A percentile compares a stretch with the other conserved stretches of the same genome.
phyloP scores from a whole-genome alignment of 2,888 invertebrate species.

The Dastarcus helophoroides region DNA sequence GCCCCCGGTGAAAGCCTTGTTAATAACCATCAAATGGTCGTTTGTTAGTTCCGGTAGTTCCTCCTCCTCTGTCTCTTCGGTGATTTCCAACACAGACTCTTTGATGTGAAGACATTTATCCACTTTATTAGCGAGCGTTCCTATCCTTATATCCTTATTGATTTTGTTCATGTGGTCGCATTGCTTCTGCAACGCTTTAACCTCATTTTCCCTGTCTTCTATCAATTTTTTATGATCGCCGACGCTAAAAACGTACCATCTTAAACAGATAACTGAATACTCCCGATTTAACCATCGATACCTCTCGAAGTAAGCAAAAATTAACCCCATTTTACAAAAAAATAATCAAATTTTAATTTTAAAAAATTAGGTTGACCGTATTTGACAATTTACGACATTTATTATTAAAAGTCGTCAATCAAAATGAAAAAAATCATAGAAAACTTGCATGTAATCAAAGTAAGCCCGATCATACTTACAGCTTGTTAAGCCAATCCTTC shows the following conservation, averaged over 20 bases:
- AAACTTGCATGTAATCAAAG: not conserved
- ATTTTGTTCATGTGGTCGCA: constrained; percentile 25
- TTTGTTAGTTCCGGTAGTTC: constrained; percentile 52
- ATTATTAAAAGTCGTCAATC: not conserved
- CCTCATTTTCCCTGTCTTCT: constrained; percentile 29
- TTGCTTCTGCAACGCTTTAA: constrained; percentile 23
- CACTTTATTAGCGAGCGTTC: constrained; percentile 33
- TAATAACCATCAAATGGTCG: constrained; percentile 50
- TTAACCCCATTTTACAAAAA: constrained; percentile 2
- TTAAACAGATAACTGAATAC: not conserved
- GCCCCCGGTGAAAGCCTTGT: constrained; percentile 44
- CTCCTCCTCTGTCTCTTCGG: constrained; percentile 39
- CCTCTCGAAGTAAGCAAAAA: not conserved
- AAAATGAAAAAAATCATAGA: not conserved
- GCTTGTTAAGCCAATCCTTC: constrained; percentile 43
- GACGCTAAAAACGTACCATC: constrained; percentile 18
- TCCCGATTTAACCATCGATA: not conserved
- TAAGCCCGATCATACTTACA: constrained; percentile 30
- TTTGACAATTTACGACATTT: constrained; percentile 6
- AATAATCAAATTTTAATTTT: too few species aligned
- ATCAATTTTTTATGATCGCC: constrained; percentile 26
- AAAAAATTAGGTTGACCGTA: too few species aligned
- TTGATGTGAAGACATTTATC: constrained; percentile 35
- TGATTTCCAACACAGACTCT: constrained; percentile 41
- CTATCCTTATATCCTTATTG: constrained; percentile 30